Evolutionary conservation across 2,113 vertebrate species (phyloP).

Genomic region (Labeo rohita): DNA sequence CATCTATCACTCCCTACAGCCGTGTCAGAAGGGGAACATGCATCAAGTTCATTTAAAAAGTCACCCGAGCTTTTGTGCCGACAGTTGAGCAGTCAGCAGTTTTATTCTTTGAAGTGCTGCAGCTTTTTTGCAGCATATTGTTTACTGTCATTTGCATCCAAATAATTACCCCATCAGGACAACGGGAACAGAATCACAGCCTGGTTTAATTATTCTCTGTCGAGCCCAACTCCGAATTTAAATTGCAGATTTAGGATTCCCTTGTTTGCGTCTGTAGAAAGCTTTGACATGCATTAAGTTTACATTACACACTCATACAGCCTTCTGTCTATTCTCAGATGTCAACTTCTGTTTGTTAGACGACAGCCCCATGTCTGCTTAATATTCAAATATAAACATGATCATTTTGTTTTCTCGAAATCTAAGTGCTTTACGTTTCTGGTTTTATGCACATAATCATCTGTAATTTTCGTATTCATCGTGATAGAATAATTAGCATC

Average conservation of each 20-base stretch:
- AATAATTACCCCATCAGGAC: constrained; percentile 53
- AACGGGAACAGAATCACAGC: constrained; percentile 31
- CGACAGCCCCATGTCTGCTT: constrained; percentile 29
- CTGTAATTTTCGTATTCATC: constrained; percentile 4
- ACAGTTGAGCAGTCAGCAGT: constrained; percentile 25
- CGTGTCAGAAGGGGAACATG: background rate
- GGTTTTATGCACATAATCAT: constrained; percentile 31
- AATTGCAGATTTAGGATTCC: constrained; percentile 49
- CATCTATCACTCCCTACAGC: background rate
- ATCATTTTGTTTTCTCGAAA: constrained; percentile 34
- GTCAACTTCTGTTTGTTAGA: constrained; percentile 34
- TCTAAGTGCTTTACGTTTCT: constrained; percentile 18
- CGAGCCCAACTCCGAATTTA: constrained; percentile 37
- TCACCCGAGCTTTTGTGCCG: constrained; percentile 2
- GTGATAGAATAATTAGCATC: constrained; percentile 3
- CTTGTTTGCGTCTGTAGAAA: constrained; percentile 27
- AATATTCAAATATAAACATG: constrained; percentile 41
- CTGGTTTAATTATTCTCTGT: constrained; percentile 40
- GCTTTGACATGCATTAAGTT: constrained; percentile 46
- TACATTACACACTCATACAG: constrained; percentile 32
- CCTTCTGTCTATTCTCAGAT: constrained; percentile 40
- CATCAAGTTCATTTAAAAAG: constrained; percentile 27
- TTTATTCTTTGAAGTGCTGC: constrained; percentile 12
- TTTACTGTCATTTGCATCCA: constrained; percentile 47
- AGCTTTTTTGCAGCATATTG: constrained; percentile 33